These are phyloP conservation scores for Cepaea nemoralis DNA, from an alignment of 1,140 invertebrate species.

Conservation along the genomic window DNA sequence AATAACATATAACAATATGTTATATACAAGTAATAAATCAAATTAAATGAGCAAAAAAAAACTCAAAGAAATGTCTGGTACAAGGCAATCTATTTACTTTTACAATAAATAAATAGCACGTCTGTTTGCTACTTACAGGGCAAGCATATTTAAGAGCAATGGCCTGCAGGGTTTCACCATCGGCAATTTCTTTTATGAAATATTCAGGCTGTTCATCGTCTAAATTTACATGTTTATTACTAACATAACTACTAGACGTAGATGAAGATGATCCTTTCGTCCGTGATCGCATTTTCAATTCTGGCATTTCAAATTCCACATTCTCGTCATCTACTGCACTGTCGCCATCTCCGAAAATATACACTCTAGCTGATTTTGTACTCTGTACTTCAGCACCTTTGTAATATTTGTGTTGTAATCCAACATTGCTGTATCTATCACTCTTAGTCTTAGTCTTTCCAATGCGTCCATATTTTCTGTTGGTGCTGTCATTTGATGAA, in stretches of 20 bases:
- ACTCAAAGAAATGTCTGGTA: no score
- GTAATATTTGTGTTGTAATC: not conserved
- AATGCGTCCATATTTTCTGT: not conserved
- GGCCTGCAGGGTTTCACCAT: constrained; percentile 62
- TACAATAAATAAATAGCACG: not conserved
- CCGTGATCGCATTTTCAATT: constrained; percentile 50
- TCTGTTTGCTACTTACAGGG: constrained; percentile 53
- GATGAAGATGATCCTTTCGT: not conserved
- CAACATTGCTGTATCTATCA: not conserved
- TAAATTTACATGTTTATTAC: not conserved
- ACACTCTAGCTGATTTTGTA: constrained; percentile 56
- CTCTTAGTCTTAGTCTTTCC: not conserved
- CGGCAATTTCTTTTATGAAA: constrained; percentile 56
- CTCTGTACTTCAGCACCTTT: constrained; percentile 55
- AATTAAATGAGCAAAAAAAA: no score
- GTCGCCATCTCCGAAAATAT: constrained; percentile 60
- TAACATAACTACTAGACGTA: not conserved
- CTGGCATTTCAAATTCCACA: constrained; percentile 53
- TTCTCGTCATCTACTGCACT: constrained; percentile 54
- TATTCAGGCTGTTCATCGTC: constrained; percentile 43
- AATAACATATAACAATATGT: no score
- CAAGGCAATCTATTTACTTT: no score
- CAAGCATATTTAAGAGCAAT: constrained; percentile 63
- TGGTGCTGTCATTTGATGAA: not conserved
- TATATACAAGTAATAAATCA: no score